Conservation (phyloP, 1,140 invertebrate species). For the Parasteatoda tepidariorum region DNA sequence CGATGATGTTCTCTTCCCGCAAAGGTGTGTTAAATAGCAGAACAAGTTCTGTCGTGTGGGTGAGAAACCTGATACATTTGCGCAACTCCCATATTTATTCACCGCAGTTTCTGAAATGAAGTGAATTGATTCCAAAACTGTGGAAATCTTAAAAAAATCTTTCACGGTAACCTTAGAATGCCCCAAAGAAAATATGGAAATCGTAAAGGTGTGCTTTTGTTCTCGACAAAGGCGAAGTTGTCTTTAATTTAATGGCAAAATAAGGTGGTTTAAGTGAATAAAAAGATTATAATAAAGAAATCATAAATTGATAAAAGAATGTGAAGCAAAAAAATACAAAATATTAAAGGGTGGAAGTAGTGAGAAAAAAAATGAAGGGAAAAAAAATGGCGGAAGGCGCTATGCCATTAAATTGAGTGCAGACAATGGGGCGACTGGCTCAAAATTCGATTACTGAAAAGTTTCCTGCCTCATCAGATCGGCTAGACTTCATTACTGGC, state of each 20-base stretch:
- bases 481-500: conserved; percentile 34
- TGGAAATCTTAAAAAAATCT: neutral
- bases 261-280: neutral
- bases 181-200: neutral
- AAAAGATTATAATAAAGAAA: conserved; percentile 53
- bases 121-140: neutral
- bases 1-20: neutral
- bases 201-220: neutral
- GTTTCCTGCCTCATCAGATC: conserved; percentile 17
- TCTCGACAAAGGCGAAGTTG: conserved; percentile 10
- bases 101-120: neutral
- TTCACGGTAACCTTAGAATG: neutral
- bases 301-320: conserved; percentile 17
- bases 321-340: neutral
- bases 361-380: neutral
- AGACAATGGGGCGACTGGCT: conserved; percentile 33
- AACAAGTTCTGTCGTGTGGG: neutral
- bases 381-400: conserved; percentile 1
- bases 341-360: neutral
- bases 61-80: neutral
- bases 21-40: neutral
- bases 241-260: conserved; percentile 46
- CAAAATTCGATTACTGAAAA: conserved; percentile 50
- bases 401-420: conserved; percentile 45
- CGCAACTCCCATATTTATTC: neutral